These are phyloP conservation scores for Arenicola marina DNA, from an alignment of 2,888 invertebrate genomes.

Conservation along the genomic window DNA sequence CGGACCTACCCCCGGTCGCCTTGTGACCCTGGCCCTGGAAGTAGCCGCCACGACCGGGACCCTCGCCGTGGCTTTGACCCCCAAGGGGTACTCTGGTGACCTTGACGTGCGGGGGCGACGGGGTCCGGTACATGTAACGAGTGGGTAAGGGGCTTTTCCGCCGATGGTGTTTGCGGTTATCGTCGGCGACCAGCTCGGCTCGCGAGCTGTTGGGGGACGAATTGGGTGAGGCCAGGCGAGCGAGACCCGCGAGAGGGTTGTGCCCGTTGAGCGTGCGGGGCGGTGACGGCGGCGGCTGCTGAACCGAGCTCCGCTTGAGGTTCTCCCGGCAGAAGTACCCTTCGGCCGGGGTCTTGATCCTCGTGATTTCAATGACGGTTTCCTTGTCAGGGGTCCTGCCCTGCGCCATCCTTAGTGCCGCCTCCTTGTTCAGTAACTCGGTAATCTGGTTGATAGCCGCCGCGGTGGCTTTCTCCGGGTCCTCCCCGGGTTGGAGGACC, in stretches of 20 bases:
- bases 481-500: constrained; percentile 13
- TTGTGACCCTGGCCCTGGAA: too few relatives aligned
- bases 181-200: too few relatives aligned
- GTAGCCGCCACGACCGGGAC: too few relatives aligned
- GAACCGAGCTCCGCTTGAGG: background rate
- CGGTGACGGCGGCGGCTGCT: too few relatives aligned
- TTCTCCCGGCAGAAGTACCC: background rate
- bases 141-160: background rate
- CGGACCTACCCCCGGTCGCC: too few relatives aligned
- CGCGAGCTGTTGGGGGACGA: too few relatives aligned
- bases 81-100: too few relatives aligned
- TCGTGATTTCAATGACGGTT: constrained; percentile 24
- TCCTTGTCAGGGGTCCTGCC: constrained; percentile 12
- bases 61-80: too few relatives aligned
- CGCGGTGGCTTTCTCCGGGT: constrained; percentile 7
- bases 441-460: constrained; percentile 9
- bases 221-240: too few relatives aligned
- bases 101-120: background rate
- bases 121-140: background rate
- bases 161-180: background rate
- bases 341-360: constrained; percentile 4
- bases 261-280: too few relatives aligned
- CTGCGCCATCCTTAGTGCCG: constrained; percentile 5
- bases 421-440: constrained; percentile 5
- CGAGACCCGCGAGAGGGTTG: too few relatives aligned